Evolutionary conservation across 2,797 vertebrate genomes (phyloP), one percentile per base, ranked within the genome.

Genomic region (Spheniscus humboldti): DNA sequence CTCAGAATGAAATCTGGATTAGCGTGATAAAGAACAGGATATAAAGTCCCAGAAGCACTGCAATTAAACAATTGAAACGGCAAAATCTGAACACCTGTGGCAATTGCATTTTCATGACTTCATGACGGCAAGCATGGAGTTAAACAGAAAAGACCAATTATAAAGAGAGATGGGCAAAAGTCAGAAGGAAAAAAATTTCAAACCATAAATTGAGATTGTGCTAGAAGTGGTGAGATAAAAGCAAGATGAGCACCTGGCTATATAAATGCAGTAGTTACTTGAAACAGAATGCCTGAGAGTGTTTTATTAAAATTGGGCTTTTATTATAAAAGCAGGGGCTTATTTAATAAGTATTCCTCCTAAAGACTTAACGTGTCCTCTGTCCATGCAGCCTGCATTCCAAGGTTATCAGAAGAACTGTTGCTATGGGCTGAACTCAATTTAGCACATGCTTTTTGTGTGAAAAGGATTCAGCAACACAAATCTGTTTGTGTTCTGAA

Each of bases 401-500:
- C 93, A 95, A 97, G 89, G 92, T 95, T 96, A 96, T 92, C 93
- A 92, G 77, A 93, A 83, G 91, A 94, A 84, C 72, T 79, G 75
- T 88, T 95, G 88, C 94, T 93, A 33, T 59, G 81, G 76, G 77
- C 76, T 95, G 89, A 94, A 97, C 89, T 92, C 88, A 82, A 94
- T 96, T 96, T 88, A 96, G 92, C 72, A 76, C 84, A 82, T 71
- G 81, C 72, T 85, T 96, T 93, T 75, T 96, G 85, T 91, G 90
- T 82, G 94, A 88, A 88, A 94, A 89, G 90, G 93, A 94, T 90
- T 87, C 92, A 78, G 89, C 90, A 95, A 94, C 93, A 95, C 87
- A 94, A 90, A 93, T 84, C 84, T 94, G 62, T 75, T 84, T 97
- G 94, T 94, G 90, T 96, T 95, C 82, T 92, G 94, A 96, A 97